phyloP scores from a whole-genome alignment of 1,140 invertebrate species.

The Panonychus citri region DNA sequence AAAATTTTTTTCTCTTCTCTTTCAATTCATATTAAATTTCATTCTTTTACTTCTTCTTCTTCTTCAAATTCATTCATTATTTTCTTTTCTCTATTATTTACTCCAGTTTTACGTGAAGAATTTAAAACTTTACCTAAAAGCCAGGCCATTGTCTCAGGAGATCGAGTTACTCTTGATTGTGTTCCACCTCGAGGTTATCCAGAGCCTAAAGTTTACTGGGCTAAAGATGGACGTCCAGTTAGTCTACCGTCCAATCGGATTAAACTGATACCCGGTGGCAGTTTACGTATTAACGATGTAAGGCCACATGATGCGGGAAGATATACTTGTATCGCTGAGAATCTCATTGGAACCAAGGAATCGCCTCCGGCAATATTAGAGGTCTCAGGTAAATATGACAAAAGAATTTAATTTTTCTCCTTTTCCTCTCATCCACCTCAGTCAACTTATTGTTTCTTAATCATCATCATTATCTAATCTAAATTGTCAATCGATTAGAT shows the following conservation, averaged over 20 bases:
- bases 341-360: conserved; percentile 41
- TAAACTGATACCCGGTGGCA: conserved; percentile 52
- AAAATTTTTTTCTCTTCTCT: too few species aligned
- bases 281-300: conserved; percentile 24
- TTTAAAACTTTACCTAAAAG: neutral
- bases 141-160: conserved; percentile 34
- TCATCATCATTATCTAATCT: too few species aligned
- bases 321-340: conserved; percentile 66
- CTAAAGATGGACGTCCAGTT: conserved; percentile 45
- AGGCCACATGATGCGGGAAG: conserved; percentile 58
- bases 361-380: neutral
- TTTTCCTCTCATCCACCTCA: too few species aligned
- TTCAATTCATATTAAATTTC: too few species aligned
- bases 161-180: conserved; percentile 71
- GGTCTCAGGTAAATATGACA: neutral
- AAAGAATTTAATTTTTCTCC: too few species aligned
- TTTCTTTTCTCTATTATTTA: neutral
- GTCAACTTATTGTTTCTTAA: too few species aligned
- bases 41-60: too few species aligned
- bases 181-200: conserved; percentile 72
- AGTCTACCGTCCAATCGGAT: conserved; percentile 35
- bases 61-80: neutral
- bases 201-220: conserved; percentile 71
- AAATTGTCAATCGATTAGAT: too few species aligned
- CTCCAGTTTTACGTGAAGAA: conserved; percentile 2